A percentile compares a stretch with the other conserved stretches of the same genome.
phyloP scores from a whole-genome alignment of 1,140 invertebrate genomes.

The Drosophila pseudoobscura region DNA sequence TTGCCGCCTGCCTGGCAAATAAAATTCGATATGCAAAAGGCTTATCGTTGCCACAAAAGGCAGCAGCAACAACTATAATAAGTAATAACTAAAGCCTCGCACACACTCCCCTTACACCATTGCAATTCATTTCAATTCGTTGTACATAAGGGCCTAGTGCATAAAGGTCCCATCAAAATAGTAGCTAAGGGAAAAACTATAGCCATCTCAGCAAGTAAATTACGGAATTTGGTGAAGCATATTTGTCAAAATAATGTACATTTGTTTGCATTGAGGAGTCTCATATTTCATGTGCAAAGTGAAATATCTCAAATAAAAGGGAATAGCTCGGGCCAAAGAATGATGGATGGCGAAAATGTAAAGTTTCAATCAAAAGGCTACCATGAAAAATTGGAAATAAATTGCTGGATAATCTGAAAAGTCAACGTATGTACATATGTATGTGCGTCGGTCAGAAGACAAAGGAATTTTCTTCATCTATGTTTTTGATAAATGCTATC shows the following conservation, averaged over 20 bases:
- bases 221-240: conserved; percentile 35
- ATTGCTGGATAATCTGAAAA: conserved; percentile 21
- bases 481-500: too few relatives aligned
- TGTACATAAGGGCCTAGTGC: conserved; percentile 6
- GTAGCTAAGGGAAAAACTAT: not conserved
- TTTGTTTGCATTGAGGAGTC: conserved; percentile 16
- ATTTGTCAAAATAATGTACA: conserved; percentile 32
- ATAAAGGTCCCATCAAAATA: conserved; percentile 29
- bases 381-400: conserved; percentile 13
- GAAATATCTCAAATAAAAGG: conserved; percentile 2
- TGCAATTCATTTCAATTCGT: conserved; percentile 75
- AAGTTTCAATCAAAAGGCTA: conserved; percentile 14
- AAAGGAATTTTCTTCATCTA: not conserved
- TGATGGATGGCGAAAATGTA: too few relatives aligned
- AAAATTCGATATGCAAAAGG: conserved; percentile 71
- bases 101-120: conserved; percentile 28
- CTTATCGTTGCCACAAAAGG: conserved; percentile 74
- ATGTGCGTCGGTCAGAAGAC: not conserved
- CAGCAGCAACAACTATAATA: conserved; percentile 41
- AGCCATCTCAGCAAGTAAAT: conserved; percentile 23
- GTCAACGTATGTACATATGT: not conserved
- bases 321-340: not conserved
- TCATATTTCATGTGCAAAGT: conserved; percentile 4
- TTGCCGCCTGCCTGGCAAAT: conserved; percentile 61
- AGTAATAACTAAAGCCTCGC: conserved; percentile 45